These are phyloP conservation scores for Lichenostomus cassidix DNA, from an alignment of 2,113 vertebrate genomes.

Conservation along the genomic window DNA sequence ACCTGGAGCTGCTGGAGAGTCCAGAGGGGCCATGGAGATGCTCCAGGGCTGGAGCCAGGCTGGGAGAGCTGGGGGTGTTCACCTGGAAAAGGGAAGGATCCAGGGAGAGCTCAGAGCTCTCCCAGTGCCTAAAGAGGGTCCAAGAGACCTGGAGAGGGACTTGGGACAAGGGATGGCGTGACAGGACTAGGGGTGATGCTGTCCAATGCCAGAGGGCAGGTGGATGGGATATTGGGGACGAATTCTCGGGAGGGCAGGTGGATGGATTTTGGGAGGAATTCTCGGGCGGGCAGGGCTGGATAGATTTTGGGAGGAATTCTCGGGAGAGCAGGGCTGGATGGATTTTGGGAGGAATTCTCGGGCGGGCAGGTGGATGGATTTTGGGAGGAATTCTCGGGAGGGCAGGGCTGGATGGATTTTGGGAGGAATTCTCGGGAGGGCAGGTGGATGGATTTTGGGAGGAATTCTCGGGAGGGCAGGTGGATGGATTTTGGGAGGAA, in stretches of 20 bases:
- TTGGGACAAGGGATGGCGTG: background rate
- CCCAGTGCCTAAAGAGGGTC: background rate
- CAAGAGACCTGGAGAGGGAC: background rate
- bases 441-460: rapidly evolving
- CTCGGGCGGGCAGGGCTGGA: background rate
- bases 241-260: no score
- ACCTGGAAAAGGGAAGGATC: background rate
- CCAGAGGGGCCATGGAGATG: background rate
- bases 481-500: rapidly evolving
- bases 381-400: background rate
- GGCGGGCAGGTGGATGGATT: background rate
- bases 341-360: rapidly evolving
- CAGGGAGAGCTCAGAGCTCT: background rate
- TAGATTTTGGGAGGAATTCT: rapidly evolving
- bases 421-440: background rate
- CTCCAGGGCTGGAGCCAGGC: background rate
- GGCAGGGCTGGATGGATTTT: rapidly evolving
- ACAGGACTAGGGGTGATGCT: background rate
- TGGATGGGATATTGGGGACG: background rate
- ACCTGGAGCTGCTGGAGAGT: background rate
- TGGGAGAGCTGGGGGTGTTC: background rate
- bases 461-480: background rate
- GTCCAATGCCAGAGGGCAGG: background rate
- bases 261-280: no score
- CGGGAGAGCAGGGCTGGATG: background rate